Evolutionary conservation across 2,888 invertebrate species (phyloP).

Genomic region (Hyppa rectilinea): DNA sequence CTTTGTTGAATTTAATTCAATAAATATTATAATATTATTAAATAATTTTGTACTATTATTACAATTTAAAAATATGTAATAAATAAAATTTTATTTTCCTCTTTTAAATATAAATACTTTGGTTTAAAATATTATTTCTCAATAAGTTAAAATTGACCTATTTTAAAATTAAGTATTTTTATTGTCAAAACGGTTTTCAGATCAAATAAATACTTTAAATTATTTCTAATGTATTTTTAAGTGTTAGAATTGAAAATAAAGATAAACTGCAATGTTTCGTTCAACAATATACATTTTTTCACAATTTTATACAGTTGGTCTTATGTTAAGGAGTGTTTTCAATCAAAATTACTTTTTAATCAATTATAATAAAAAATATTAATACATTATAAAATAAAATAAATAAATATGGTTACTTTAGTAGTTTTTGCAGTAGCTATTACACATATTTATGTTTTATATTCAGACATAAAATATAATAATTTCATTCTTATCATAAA

Average conservation of each 20-base stretch:
- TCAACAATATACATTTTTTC: background rate
- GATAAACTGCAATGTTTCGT: background rate
- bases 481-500: background rate
- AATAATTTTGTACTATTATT: conserved; percentile 65
- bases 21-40: conserved; percentile 47
- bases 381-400: too few relatives aligned
- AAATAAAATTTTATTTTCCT: conserved; percentile 57
- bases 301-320: background rate
- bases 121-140: conserved; percentile 58
- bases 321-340: background rate
- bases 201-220: conserved; percentile 37
- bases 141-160: conserved; percentile 66
- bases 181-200: conserved; percentile 62
- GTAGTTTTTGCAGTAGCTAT: too few relatives aligned
- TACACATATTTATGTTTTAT: too few relatives aligned
- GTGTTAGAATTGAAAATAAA: background rate
- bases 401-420: too few relatives aligned
- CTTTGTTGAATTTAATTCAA: conserved; percentile 56
- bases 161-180: conserved; percentile 60
- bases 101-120: conserved; percentile 59
- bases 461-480: background rate
- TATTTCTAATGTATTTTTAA: conserved; percentile 18
- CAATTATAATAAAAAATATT: background rate
- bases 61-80: conserved; percentile 56
- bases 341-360: conserved; percentile 2